Percentiles rank a stretch among this genome's conserved stretches.
Evolutionary conservation across 2,797 vertebrate genomes (phyloP).

Genomic region (Malacoctenus gilli): DNA sequence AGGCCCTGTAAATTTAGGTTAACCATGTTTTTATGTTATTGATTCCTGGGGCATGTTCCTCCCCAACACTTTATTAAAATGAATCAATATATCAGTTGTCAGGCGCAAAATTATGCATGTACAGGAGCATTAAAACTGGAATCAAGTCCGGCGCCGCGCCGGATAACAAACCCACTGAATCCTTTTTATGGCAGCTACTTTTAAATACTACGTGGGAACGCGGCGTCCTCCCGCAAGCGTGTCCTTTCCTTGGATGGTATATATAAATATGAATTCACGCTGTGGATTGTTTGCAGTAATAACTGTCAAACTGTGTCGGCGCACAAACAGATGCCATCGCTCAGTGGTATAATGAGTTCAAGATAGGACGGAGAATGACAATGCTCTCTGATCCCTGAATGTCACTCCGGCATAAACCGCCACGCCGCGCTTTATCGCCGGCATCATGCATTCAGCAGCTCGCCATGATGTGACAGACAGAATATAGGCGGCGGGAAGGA

Average conservation of each 20-base stretch:
- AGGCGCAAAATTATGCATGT: constrained; percentile 25
- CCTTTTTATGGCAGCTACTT: not conserved
- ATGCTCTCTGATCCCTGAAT: constrained; percentile 82
- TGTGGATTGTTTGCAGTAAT: constrained; percentile 63
- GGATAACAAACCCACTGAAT: constrained; percentile 8
- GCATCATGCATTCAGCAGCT: constrained; percentile 74
- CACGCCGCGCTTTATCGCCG: constrained; percentile 70
- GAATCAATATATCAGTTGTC: constrained; percentile 66
- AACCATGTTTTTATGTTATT: constrained; percentile 63
- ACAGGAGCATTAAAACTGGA: constrained; percentile 31
- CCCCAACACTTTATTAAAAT: constrained; percentile 46
- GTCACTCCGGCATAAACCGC: constrained; percentile 72
- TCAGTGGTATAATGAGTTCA: constrained; percentile 72
- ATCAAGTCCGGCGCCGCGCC: constrained; percentile 24
- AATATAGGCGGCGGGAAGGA: constrained; percentile 15
- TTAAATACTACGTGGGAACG: not conserved
- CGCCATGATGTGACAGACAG: constrained; percentile 69
- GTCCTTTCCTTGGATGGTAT: constrained; percentile 29
- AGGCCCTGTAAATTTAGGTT: constrained; percentile 62
- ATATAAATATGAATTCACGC: constrained; percentile 37
- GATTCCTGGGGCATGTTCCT: constrained; percentile 57
- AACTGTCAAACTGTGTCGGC: constrained; percentile 62
- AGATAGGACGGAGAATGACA: constrained; percentile 71
- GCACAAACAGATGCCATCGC: constrained; percentile 70
- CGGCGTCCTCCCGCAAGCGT: constrained; percentile 22